A percentile compares a stretch with the other conserved stretches of the same genome.
phyloP scores from a whole-genome alignment of 2,113 vertebrate species.

The Taurulus bubalis region DNA sequence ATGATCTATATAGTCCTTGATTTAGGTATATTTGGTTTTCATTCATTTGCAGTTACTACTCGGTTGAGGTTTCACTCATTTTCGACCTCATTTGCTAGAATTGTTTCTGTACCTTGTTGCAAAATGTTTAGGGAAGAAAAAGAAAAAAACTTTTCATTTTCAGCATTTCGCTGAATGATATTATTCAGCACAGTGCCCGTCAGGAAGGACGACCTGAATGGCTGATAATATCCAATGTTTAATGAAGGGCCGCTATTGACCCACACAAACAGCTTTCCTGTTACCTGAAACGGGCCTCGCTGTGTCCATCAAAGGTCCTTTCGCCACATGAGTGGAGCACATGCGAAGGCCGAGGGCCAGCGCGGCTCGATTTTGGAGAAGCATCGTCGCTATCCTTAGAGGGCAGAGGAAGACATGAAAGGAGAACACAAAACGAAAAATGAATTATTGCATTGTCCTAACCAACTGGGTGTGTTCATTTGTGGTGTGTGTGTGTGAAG shows the following conservation, averaged over 20 bases:
- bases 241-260: neutral
- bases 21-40: neutral
- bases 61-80: neutral
- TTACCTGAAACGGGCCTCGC: conserved; percentile 74
- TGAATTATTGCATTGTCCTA: neutral
- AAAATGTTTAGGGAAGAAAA: neutral
- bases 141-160: neutral
- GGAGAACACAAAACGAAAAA: neutral
- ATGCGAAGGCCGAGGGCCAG: conserved; percentile 65
- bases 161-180: neutral
- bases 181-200: neutral
- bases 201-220: neutral
- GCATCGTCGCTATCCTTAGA: conserved; percentile 62
- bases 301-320: conserved; percentile 42
- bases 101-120: neutral
- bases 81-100: neutral
- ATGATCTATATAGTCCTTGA: neutral
- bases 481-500: neutral
- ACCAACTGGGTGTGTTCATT: neutral
- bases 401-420: neutral
- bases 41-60: neutral
- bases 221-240: neutral
- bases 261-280: neutral
- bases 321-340: conserved; percentile 54
- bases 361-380: conserved; percentile 62